A percentile compares a stretch with the other conserved stretches of the same genome.
Evolutionary conservation across 2,888 invertebrate genomes (phyloP).

Genomic region (Lypha dubia): DNA sequence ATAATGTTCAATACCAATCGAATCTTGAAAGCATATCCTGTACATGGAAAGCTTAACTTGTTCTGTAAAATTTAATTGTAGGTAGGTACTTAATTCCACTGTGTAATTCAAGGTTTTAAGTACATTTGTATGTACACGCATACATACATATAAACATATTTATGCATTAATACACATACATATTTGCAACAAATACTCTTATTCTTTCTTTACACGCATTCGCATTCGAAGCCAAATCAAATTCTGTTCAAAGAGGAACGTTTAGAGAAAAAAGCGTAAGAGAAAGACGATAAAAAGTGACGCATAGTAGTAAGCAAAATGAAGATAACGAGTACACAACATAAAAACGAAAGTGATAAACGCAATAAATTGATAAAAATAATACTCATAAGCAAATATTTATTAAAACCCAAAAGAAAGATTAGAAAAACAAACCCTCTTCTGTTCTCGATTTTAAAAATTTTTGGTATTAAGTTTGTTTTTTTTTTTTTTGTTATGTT

Average conservation of each 20-base stretch:
- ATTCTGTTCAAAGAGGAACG: conserved; percentile 12
- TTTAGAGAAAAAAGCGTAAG: not conserved
- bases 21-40: too few species aligned
- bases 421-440: conserved; percentile 1
- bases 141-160: not conserved
- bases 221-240: not conserved
- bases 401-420: not conserved
- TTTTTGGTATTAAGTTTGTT: conserved; percentile 38
- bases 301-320: conserved; percentile 60
- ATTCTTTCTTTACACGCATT: not conserved
- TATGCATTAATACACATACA: too few species aligned
- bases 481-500: conserved; percentile 47
- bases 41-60: too few species aligned
- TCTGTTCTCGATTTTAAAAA: not conserved
- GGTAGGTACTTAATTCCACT: not conserved
- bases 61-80: too few species aligned
- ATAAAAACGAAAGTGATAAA: conserved; percentile 70
- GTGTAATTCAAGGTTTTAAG: conserved; percentile 37
- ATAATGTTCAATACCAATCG: too few species aligned
- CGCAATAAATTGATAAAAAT: conserved; percentile 51
- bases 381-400: conserved; percentile 32
- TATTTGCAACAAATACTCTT: not conserved
- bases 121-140: not conserved
- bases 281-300: conserved; percentile 61
- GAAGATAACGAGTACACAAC: conserved; percentile 56